These are phyloP conservation scores for Notoglanidium macrostoma DNA, from an alignment of 2,797 vertebrate species.

Conservation along the genomic window DNA sequence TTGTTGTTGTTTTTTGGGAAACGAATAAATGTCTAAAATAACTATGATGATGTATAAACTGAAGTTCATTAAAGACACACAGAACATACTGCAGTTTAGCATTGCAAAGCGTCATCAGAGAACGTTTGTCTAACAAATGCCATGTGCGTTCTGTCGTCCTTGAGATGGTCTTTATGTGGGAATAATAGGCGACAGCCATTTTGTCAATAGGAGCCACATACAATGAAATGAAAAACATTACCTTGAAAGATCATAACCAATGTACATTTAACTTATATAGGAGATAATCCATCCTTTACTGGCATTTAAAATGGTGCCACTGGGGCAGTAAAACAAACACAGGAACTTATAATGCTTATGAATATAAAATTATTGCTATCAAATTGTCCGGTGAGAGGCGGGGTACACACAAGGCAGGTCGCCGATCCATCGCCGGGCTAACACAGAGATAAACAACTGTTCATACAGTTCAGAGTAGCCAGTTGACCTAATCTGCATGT, in stretches of 20 bases:
- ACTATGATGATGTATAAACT: not conserved
- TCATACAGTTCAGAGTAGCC: no score
- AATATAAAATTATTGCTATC: no score
- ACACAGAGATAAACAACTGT: no score
- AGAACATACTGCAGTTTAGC: not conserved
- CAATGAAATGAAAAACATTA: not conserved
- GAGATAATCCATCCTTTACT: not conserved
- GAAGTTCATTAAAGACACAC: not conserved
- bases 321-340: constrained; percentile 16
- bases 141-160: constrained; percentile 2
- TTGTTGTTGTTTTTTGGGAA: not conserved
- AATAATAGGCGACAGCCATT: not conserved
- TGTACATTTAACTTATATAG: constrained; percentile 31
- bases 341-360: not conserved
- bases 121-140: not conserved
- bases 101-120: not conserved
- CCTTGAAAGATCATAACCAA: not conserved
- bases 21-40: not conserved
- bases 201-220: not conserved
- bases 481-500: no score
- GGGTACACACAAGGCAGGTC: no score
- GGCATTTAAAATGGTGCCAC: not conserved
- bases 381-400: no score
- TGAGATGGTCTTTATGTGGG: not conserved
- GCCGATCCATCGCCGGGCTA: no score